These are phyloP conservation scores for Halocynthia roretzi DNA, from an alignment of 23 tunicate genomes.

Conservation along the genomic window DNA sequence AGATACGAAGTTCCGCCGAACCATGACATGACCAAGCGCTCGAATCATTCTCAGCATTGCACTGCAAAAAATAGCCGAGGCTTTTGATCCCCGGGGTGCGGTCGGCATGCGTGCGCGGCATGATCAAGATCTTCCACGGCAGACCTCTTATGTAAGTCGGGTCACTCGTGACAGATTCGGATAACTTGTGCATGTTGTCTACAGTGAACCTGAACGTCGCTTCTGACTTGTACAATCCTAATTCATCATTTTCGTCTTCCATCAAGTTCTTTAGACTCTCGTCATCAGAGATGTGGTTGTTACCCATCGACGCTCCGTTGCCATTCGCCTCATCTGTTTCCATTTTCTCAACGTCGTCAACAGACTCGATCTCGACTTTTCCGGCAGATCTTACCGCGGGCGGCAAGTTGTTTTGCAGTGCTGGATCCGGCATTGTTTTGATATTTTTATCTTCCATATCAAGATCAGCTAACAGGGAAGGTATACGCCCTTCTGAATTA, in stretches of 20 bases:
- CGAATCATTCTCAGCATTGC: slow-evolving; percentile 91
- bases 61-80: slow-evolving; percentile 92
- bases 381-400: slow-evolving; percentile 8
- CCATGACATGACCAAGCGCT: slow-evolving; percentile 97
- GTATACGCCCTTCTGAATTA: slow-evolving; percentile 1
- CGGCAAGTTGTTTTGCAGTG: slow-evolving; percentile 17
- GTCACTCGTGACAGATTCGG: slow-evolving; percentile 70
- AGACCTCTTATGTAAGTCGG: slow-evolving; percentile 76
- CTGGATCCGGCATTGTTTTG: slow-evolving; percentile 50
- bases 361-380: not conserved
- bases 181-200: slow-evolving; percentile 69
- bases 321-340: slow-evolving; percentile 9
- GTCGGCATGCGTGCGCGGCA: slow-evolving; percentile 82
- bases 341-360: slow-evolving; percentile 15
- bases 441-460: slow-evolving; percentile 57
- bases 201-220: slow-evolving; percentile 80
- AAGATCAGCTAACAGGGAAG: not conserved
- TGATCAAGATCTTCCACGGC: slow-evolving; percentile 90
- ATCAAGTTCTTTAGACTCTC: slow-evolving; percentile 48
- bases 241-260: slow-evolving; percentile 70
- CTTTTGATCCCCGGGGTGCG: slow-evolving; percentile 49
- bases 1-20: slow-evolving; percentile 80
- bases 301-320: slow-evolving; percentile 8
- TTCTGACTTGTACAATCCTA: slow-evolving; percentile 83
- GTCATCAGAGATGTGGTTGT: slow-evolving; percentile 19